Percentiles rank a stretch among this genome's conserved stretches.
Evolutionary conservation across 2,888 invertebrate genomes (phyloP).

Genomic region (Stenodema calcarata): DNA sequence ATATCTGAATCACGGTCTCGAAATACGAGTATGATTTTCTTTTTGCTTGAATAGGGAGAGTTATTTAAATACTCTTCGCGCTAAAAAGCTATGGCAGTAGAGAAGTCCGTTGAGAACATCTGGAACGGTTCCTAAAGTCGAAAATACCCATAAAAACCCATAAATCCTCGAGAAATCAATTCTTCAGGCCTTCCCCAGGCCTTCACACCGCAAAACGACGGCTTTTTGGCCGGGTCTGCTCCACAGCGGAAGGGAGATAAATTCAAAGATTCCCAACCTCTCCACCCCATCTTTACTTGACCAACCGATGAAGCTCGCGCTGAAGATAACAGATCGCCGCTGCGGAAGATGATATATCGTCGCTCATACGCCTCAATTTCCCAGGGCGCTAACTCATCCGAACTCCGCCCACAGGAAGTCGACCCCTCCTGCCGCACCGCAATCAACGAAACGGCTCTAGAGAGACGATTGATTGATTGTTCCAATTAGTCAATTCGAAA

Average conservation of each 20-base stretch:
- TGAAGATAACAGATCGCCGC: slow-evolving; percentile 38
- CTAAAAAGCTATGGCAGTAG: neutral
- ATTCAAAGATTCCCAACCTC: neutral
- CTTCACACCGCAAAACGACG: neutral
- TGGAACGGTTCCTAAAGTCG: neutral
- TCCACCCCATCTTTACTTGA: neutral
- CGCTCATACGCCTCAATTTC: slow-evolving; percentile 45
- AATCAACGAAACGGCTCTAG: slow-evolving; percentile 3
- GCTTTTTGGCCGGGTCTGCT: neutral
- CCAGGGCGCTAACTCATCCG: slow-evolving; percentile 15
- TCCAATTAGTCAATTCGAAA: neutral
- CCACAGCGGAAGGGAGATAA: neutral
- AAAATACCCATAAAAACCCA: neutral
- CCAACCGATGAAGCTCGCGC: slow-evolving; percentile 20
- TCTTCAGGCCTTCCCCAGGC: neutral
- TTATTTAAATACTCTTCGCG: too few relatives aligned
- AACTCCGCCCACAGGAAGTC: slow-evolving; percentile 30
- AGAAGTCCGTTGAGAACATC: neutral
- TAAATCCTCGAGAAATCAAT: neutral
- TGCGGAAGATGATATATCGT: slow-evolving; percentile 20
- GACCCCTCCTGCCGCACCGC: neutral
- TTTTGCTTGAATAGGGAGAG: too few relatives aligned
- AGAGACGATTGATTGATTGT: neutral
- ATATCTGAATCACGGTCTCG: too few relatives aligned
- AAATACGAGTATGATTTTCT: too few relatives aligned